Evolutionary conservation across 2,888 invertebrate species (phyloP), one percentile per base, ranked within the genome.

Genomic region (Lasioglossum morio): DNA sequence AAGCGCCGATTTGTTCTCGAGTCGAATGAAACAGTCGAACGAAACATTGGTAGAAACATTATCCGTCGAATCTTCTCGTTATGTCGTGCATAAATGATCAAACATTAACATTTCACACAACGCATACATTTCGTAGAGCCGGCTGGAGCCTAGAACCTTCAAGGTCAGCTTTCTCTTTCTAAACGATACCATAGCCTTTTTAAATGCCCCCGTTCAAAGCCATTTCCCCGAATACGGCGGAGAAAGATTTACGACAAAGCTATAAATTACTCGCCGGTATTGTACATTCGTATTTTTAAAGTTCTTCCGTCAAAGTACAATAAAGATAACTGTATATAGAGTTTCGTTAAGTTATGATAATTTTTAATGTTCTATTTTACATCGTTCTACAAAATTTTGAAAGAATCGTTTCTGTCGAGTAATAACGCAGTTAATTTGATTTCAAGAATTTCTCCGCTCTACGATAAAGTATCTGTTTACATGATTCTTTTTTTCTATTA

Each of bases 151-250:
- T 16, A 16, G 66, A n/a, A 69, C 70, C 70, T 70, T 70, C 70
- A 46, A 76, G 76, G 76, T 76, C 57, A 57, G n/a, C 63, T 63
- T 76, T 27, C 40, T 43, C 63, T 46, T 76, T 46, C 27, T 23
- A 46, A 66, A 63, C 3, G 23, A 30, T 30, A 23, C 43, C 14
- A 70, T 57, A 57, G 53, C 48, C 27, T 70, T 57, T 46, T 76
- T 34, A 43, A 34, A 8, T 7, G 46, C 1, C 14, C 40, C 2
- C 14, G 19, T 2, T 60, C 30, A 23, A 40, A 76, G 43, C 4
- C 63, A 27, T 57, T 60, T 75, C 34, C 40, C 40, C 40, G 14
- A 7, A 4, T 14, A 23, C 37, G n/a, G 1, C 23, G n/a, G 19
- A 10, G 30, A 14, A 72, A 46, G 46, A 30, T 72, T 69, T 46